These are phyloP conservation scores for Drosophila nigrodunni DNA, from an alignment of 1,140 invertebrate genomes.

Conservation along the genomic window DNA sequence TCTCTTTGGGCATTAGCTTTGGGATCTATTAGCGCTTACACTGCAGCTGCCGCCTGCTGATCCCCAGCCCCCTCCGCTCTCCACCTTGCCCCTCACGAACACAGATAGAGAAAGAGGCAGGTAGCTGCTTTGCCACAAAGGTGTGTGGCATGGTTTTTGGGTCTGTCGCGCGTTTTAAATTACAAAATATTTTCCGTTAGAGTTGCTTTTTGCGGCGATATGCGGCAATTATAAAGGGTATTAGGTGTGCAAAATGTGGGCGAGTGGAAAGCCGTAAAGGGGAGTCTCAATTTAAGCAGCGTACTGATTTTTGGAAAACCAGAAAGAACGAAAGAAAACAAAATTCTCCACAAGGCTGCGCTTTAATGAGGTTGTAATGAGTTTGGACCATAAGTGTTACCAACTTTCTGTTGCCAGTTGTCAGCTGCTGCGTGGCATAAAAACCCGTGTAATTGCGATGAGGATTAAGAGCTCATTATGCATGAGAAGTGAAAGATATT, in stretches of 20 bases:
- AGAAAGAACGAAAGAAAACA: no score
- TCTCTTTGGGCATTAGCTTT: conserved; percentile 43
- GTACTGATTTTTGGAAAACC: conserved; percentile 8
- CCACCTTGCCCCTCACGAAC: not conserved
- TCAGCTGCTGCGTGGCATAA: conserved; percentile 7
- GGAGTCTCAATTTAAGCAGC: conserved; percentile 41
- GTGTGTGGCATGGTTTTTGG: conserved; percentile 38
- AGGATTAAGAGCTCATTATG: conserved; percentile 47
- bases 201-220: conserved; percentile 56
- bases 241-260: not conserved
- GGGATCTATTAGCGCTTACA: conserved; percentile 67
- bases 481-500: conserved; percentile 15
- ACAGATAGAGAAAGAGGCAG: not conserved
- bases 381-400: conserved; percentile 28
- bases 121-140: conserved; percentile 49
- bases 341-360: conserved; percentile 15
- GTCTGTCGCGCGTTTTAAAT: conserved; percentile 55
- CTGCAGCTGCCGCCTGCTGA: conserved; percentile 33
- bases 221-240: conserved; percentile 64
- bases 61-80: not conserved
- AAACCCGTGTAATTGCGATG: conserved; percentile 37
- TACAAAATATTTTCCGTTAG: conserved; percentile 74
- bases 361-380: conserved; percentile 49
- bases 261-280: not conserved
- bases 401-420: conserved; percentile 18